phyloP scores from a whole-genome alignment of 2,113 vertebrate genomes.

The Pao palembangensis region DNA sequence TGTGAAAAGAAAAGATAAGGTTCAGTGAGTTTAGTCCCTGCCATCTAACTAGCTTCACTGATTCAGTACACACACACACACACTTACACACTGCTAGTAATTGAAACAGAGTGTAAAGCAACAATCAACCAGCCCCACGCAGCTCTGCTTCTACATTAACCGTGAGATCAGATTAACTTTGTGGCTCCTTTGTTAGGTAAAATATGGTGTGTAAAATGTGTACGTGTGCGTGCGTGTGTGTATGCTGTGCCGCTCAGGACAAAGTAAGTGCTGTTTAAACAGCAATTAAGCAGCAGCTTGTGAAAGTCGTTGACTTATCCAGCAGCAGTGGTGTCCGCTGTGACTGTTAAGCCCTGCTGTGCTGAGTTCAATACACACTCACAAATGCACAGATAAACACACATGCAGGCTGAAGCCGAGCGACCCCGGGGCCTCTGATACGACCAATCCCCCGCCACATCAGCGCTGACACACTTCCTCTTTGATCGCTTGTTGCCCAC shows the following conservation, averaged over 20 bases:
- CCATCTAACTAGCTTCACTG: slow-evolving; percentile 58
- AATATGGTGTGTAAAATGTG: slow-evolving; percentile 34
- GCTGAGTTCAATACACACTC: slow-evolving; percentile 46
- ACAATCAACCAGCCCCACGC: slow-evolving; percentile 69
- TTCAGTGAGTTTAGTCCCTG: slow-evolving; percentile 64
- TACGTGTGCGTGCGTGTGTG: slow-evolving; percentile 13
- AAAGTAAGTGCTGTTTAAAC: slow-evolving; percentile 72
- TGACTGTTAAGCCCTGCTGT: slow-evolving; percentile 68
- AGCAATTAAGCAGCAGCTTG: slow-evolving; percentile 72
- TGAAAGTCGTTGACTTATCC: slow-evolving; percentile 72
- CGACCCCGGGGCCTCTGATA: slow-evolving; percentile 56
- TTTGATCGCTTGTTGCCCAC: slow-evolving; percentile 75
- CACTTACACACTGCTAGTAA: slow-evolving; percentile 63
- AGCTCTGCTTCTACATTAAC: slow-evolving; percentile 72
- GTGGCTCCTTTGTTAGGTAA: slow-evolving; percentile 49
- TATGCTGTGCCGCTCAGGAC: slow-evolving; percentile 49
- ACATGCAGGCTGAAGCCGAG: slow-evolving; percentile 36
- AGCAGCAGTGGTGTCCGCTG: slow-evolving; percentile 59
- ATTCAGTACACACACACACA: slow-evolving; percentile 52
- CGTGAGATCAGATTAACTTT: slow-evolving; percentile 74
- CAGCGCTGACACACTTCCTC: slow-evolving; percentile 70
- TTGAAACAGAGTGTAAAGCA: slow-evolving; percentile 70
- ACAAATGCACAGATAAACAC: slow-evolving; percentile 36
- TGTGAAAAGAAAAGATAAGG: slow-evolving; percentile 58
- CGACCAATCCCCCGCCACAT: slow-evolving; percentile 69